A percentile compares a stretch with the other conserved stretches of the same genome.
phyloP scores from a whole-genome alignment of 2,797 vertebrate species.

The Lophotriccus pileatus region DNA sequence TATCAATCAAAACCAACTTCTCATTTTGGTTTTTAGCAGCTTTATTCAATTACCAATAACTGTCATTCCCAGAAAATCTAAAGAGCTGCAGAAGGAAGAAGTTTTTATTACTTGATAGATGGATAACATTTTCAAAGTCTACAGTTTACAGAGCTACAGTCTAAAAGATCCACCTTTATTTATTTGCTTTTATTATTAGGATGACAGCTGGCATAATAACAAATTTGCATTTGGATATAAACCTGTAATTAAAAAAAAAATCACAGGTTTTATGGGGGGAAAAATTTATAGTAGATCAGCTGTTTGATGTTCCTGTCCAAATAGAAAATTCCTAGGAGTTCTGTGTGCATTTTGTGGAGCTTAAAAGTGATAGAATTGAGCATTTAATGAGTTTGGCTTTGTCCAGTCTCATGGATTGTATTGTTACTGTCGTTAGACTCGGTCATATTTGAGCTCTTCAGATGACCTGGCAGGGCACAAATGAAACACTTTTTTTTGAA shows the following conservation, averaged over 20 bases:
- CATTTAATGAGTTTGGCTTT: background rate
- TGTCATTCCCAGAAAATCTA: background rate
- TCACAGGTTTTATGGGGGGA: background rate
- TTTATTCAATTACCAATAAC: background rate
- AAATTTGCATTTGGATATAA: background rate
- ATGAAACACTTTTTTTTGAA: too few species aligned
- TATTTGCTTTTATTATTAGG: background rate
- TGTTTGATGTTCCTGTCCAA: background rate
- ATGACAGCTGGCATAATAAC: background rate
- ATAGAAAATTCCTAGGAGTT: background rate
- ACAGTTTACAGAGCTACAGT: background rate
- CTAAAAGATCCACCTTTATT: background rate
- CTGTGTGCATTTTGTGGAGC: background rate
- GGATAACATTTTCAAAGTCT: background rate
- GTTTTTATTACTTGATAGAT: background rate
- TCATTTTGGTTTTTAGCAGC: background rate
- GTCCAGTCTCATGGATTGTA: background rate
- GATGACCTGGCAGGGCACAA: background rate
- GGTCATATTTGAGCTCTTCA: background rate
- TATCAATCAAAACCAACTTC: background rate
- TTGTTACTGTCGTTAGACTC: background rate
- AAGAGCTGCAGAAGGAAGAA: background rate
- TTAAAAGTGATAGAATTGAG: background rate
- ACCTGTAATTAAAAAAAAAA: background rate
- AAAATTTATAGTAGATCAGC: background rate